Percentiles rank a stretch among this genome's conserved stretches.
Evolutionary conservation across 64 coral and sea anemone genomes (phyloP).

Genomic region (Porites australiensis): DNA sequence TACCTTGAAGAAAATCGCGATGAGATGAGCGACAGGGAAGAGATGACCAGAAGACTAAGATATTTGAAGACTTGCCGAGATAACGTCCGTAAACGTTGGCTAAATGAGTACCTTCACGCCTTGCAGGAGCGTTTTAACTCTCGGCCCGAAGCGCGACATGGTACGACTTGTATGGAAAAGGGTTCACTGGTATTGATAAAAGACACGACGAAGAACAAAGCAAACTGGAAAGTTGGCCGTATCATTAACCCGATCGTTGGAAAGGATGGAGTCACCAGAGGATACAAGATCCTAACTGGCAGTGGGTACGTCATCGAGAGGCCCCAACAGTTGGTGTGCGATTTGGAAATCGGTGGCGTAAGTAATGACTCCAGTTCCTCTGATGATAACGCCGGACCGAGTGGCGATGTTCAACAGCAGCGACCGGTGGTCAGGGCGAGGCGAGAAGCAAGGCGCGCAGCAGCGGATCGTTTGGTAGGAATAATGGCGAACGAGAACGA

Average conservation of each 20-base stretch:
- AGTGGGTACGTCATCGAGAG: conserved; percentile 7
- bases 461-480: neutral
- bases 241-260: conserved; percentile 11
- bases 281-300: conserved; percentile 6
- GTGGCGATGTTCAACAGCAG: neutral
- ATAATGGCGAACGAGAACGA: neutral
- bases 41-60: conserved; percentile 4
- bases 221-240: conserved; percentile 24
- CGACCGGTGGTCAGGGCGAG: neutral
- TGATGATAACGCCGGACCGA: neutral
- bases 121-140: neutral
- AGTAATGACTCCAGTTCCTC: neutral
- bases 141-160: neutral
- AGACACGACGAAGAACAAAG: conserved; percentile 18
- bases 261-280: conserved; percentile 35
- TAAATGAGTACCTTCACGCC: conserved; percentile 6
- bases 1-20: conserved; percentile 20
- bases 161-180: neutral
- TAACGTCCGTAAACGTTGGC: conserved; percentile 25
- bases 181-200: neutral
- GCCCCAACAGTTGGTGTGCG: conserved; percentile 43
- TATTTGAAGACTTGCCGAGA: conserved; percentile 25
- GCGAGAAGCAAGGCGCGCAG: neutral
- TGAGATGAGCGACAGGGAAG: conserved; percentile 9
- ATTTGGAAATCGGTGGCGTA: conserved; percentile 28